phyloP scores from a whole-genome alignment of 1,140 invertebrate genomes.

The Temnothorax longispinosus region DNA sequence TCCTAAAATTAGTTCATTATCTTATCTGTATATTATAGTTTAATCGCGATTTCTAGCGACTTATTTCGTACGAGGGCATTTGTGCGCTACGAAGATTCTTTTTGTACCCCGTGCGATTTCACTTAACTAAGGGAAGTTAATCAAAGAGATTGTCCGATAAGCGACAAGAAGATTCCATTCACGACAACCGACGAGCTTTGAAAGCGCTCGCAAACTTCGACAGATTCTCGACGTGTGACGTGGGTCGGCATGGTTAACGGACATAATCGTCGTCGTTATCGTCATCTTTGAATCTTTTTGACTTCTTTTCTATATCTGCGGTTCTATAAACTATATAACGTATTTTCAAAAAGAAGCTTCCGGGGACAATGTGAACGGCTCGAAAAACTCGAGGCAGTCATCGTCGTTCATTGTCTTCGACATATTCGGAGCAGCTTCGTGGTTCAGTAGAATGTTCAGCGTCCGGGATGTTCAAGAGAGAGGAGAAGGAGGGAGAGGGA shows the following conservation, averaged over 20 bases:
- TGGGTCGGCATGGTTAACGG: conserved; percentile 36
- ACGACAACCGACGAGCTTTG: not conserved
- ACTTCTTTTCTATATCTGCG: not conserved
- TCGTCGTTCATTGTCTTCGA: conserved; percentile 18
- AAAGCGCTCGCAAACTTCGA: conserved; percentile 46
- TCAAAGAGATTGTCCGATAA: conserved; percentile 36
- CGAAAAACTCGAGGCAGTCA: not conserved
- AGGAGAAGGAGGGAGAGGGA: not conserved
- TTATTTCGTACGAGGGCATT: not conserved
- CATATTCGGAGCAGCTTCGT: conserved; percentile 26
- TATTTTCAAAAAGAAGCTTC: not conserved
- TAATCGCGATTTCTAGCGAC: not conserved
- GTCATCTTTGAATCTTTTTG: not conserved
- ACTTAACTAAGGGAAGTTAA: conserved; percentile 20
- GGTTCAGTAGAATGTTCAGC: conserved; percentile 6
- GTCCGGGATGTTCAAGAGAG: conserved; percentile 16
- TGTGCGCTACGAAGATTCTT: not conserved
- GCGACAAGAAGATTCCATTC: not conserved
- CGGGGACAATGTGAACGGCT: not conserved
- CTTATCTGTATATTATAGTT: not conserved
- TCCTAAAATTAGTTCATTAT: not conserved
- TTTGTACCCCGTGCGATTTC: not conserved
- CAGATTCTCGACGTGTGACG: conserved; percentile 7
- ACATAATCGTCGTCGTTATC: conserved; percentile 20
- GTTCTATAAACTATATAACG: not conserved